Evolutionary conservation across 2,888 invertebrate species (phyloP), one percentile per base, ranked within the genome.

Genomic region (Leptinotarsa peninsularis): DNA sequence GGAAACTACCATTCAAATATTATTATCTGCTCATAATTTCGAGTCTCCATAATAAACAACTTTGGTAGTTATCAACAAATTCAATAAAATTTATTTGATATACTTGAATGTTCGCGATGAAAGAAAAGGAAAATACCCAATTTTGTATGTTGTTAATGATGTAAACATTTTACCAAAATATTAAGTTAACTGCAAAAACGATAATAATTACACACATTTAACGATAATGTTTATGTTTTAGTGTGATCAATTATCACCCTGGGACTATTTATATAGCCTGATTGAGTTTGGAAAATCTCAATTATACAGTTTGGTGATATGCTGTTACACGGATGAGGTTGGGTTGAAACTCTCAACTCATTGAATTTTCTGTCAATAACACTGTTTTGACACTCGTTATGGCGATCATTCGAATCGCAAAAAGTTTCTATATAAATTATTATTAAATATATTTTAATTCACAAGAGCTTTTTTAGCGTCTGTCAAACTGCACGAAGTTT

Each of bases 11-110:
- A 10, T 43, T 43, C 43, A 43, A 43, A 43, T 43, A 43, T 43
- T 43, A 43, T 43, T 43, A 43, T 43, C 43, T 43, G 3, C 43
- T 13, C 14, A 15, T 60, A 13, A 60, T 60, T 15, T 60, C 43
- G 14, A 27, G 23, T 2, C 4, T 27, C 15, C 7, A 63, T n/a
- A 63, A 63, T 63, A 63, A 63, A 63, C 63, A 63, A 63, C 27
- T 63, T 5, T 33, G 43, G 5, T 43, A 63, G 13, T 43, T 43
- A 33, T 63, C 63, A 63, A 63, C 43, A 63, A 63, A 63, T 43
- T 33, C n/a, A n/a, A 33, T 63, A 13, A 27, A 43, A 43, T 63
- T 63, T 63, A 63, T 23, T 63, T 18, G 15, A 63, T n/a, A 63
- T 43, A 17, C 43, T 17, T 3, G n/a, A 43, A 63, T 33, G n/a